phyloP scores from a whole-genome alignment of 2,888 invertebrate genomes.

The Ernsta delagoae region DNA sequence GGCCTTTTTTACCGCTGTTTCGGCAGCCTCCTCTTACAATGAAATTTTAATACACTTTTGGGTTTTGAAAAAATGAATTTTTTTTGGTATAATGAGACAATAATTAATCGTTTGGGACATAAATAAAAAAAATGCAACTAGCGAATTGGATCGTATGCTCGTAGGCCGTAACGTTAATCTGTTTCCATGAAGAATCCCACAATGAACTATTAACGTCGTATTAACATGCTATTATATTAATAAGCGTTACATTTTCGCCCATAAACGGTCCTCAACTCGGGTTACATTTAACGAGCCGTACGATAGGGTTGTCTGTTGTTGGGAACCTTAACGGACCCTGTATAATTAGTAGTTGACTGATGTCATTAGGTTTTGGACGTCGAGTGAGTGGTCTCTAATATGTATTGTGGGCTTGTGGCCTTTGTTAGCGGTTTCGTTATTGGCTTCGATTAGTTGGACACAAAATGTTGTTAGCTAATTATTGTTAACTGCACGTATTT shows the following conservation, averaged over 20 bases:
- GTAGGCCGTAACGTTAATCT: not conserved
- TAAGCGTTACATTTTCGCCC: not conserved
- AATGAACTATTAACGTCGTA: not conserved
- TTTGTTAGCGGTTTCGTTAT: not conserved
- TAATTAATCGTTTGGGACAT: too few species aligned
- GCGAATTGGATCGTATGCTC: too few species aligned
- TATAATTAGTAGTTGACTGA: not conserved
- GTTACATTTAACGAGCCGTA: not conserved
- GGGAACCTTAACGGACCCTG: not conserved
- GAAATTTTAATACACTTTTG: too few species aligned
- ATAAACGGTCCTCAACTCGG: not conserved
- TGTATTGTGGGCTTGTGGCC: not conserved
- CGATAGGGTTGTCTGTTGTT: not conserved
- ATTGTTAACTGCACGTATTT: too few species aligned
- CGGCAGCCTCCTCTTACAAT: too few species aligned
- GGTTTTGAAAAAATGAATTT: too few species aligned
- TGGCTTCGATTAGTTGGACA: not conserved
- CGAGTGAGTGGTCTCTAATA: not conserved
- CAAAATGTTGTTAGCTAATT: not conserved
- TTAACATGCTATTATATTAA: conserved; percentile 2
- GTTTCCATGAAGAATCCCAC: not conserved
- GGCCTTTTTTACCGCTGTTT: too few species aligned
- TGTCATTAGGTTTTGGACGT: not conserved
- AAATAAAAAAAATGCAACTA: too few species aligned
- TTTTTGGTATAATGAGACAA: too few species aligned